Base-by-base conservation (phyloP, 2,113 vertebrate species). In the Cyanistes caeruleus region DNA sequence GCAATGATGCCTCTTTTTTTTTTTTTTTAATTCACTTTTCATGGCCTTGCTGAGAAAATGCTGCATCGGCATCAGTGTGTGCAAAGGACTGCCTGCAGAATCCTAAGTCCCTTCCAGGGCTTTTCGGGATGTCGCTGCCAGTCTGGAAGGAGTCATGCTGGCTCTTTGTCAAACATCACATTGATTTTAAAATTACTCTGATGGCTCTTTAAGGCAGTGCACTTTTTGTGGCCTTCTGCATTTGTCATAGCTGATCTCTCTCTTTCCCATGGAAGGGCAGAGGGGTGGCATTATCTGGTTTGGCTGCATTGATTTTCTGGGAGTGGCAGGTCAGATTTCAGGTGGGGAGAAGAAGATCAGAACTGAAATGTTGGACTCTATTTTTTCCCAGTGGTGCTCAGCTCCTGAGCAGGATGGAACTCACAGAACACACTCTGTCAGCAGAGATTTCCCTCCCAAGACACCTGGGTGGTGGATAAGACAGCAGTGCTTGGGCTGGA, bases 111-210 rank as follows among this genome's bases (percentile, higher is more conserved):
- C 30, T 77, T 53, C 60, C 63, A 79, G 94, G 81, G 46, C 37
- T 23, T 80, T 89, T 89, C 0, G 0, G 79, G 73, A 73, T 64
- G 90, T 62, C 11, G 3, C 59, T 87, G 82, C 93, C 82, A 35
- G 41, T 85, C 92, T 94, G 95, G 83, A 95, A 90, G 55, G 63
- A 85, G 89, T 76, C 58, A 0, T 23, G 70, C 92, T 96, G 76
- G 44, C 76, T 90, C 80, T 68, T 73, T 63, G 88, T 87, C 95
- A 94, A 94, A 87, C 90, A 83, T 83, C 91, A 81, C 69, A 91
- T 96, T 68, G 93, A 94, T 88, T 96, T 96, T 81, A 87, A 95
- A 82, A 94, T 90, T 69, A n/a, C 65, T 84, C 33, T 78, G 87
- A 78, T 96, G 77, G 76, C 13, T 91, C 65, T 90, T 63, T 51